Conservation (phyloP, 2,797 vertebrate species). For the Crenuchus spilurus region DNA sequence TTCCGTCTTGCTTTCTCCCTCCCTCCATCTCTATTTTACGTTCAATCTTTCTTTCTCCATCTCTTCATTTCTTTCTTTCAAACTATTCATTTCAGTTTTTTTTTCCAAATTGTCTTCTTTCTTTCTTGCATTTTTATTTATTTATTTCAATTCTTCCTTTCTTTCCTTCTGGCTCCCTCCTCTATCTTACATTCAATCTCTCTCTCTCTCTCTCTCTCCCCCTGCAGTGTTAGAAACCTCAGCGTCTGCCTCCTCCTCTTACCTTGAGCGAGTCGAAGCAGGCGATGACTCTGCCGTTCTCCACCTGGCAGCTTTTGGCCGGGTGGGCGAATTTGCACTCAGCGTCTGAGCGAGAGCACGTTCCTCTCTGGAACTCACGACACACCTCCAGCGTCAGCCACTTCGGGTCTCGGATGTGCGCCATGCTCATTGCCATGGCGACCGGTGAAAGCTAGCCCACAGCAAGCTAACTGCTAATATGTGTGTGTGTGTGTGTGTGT, state of each 20-base stretch:
- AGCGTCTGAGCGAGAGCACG: slow-evolving; percentile 92
- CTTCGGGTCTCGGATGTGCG: slow-evolving; percentile 96
- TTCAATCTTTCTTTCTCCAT: background rate
- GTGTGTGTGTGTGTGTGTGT: slow-evolving; percentile 29
- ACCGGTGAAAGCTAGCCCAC: slow-evolving; percentile 31
- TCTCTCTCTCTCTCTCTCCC: too few species aligned
- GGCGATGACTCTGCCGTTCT: slow-evolving; percentile 97
- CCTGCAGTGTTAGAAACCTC: slow-evolving; percentile 11
- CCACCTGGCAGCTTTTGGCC: slow-evolving; percentile 96
- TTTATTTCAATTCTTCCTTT: too few species aligned
- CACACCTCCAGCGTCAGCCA: slow-evolving; percentile 99
- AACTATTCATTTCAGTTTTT: too few species aligned
- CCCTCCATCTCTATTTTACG: background rate
- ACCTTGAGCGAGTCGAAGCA: slow-evolving; percentile 99
- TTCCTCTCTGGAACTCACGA: slow-evolving; percentile 97
- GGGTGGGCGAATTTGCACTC: slow-evolving; percentile 99
- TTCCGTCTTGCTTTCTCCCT: background rate
- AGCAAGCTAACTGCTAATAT: background rate
- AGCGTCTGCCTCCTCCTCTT: slow-evolving; percentile 65
- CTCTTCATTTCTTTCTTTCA: background rate
- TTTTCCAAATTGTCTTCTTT: too few species aligned
- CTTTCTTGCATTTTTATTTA: too few species aligned
- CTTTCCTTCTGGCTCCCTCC: background rate
- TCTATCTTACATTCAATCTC: too few species aligned
- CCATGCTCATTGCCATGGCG: slow-evolving; percentile 89